A percentile compares a stretch with the other conserved stretches of the same genome.
These are phyloP conservation scores for Rhinolophus ferrumequinum DNA, from an alignment of 2,113 vertebrate species.

Conservation along the genomic window DNA sequence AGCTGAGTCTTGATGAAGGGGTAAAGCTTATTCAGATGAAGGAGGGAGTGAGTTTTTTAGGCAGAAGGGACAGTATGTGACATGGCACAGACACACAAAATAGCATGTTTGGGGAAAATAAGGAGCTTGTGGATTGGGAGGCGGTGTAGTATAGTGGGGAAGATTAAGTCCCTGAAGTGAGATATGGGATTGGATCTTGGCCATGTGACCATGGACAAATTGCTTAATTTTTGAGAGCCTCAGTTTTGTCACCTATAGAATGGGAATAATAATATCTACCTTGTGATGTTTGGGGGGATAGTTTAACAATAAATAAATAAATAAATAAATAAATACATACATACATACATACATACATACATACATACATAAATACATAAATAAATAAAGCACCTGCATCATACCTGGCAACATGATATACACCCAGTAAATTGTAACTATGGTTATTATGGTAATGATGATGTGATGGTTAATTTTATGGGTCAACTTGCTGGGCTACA, in stretches of 20 bases:
- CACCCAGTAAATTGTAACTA: not conserved
- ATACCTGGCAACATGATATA: not conserved
- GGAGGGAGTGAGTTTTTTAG: not conserved
- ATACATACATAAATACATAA: too few relatives aligned
- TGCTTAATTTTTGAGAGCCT: not conserved
- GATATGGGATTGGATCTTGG: not conserved
- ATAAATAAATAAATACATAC: too few relatives aligned
- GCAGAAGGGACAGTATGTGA: not conserved
- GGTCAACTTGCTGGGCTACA: not conserved
- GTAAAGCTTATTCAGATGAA: not conserved
- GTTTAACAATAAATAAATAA: constrained; percentile 11
- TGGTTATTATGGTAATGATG: not conserved
- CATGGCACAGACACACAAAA: not conserved
- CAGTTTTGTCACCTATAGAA: not conserved
- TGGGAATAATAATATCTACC: not conserved
- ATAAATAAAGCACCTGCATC: not conserved
- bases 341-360: too few relatives aligned
- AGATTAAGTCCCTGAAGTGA: not conserved
- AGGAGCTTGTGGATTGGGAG: not conserved
- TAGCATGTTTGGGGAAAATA: not conserved
- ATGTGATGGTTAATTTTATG: not conserved
- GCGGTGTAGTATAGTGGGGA: not conserved
- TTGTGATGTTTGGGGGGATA: not conserved
- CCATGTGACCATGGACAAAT: not conserved
- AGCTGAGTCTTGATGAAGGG: not conserved